phyloP scores from a whole-genome alignment of 2,113 vertebrate species.

The Coryphaenoides rupestris region DNA sequence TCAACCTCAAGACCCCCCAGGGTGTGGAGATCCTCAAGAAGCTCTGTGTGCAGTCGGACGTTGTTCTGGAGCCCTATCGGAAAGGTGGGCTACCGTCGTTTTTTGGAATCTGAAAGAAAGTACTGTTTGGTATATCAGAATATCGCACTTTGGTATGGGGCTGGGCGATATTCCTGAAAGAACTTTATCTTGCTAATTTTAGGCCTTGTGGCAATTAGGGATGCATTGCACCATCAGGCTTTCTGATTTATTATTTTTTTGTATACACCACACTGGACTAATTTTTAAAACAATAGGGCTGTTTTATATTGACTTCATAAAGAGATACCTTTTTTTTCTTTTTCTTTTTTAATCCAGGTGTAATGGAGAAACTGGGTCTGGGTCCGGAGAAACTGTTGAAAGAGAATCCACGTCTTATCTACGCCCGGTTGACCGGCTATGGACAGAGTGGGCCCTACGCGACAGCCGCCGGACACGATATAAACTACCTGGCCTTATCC shows the following conservation, averaged over 20 bases:
- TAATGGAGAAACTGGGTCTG: conserved; percentile 93
- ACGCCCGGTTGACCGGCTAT: conserved; percentile 89
- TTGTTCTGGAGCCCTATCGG: conserved; percentile 88
- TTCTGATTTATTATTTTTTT: no score
- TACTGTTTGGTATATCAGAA: no score
- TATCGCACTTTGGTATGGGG: no score
- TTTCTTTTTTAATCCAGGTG: conserved; percentile 69
- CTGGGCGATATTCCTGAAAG: no score
- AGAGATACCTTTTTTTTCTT: neutral
- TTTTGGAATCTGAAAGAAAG: no score
- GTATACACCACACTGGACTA: no score
- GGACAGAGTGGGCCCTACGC: conserved; percentile 83
- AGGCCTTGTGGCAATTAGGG: no score
- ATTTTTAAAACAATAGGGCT: no score
- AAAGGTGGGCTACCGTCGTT: conserved; percentile 74
- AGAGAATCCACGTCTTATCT: conserved; percentile 89
- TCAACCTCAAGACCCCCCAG: conserved; percentile 77
- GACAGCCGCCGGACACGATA: conserved; percentile 85
- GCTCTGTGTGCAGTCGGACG: conserved; percentile 76
- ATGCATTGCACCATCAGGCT: no score
- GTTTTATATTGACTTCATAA: no score
- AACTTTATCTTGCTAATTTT: no score
- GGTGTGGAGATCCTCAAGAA: conserved; percentile 71
- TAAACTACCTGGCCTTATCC: conserved; percentile 92
- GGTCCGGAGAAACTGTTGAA: conserved; percentile 77